phyloP scores from a whole-genome alignment of 37 sponge, comb jelly and placozoan genomes.

The Lycopodina hypogea region DNA sequence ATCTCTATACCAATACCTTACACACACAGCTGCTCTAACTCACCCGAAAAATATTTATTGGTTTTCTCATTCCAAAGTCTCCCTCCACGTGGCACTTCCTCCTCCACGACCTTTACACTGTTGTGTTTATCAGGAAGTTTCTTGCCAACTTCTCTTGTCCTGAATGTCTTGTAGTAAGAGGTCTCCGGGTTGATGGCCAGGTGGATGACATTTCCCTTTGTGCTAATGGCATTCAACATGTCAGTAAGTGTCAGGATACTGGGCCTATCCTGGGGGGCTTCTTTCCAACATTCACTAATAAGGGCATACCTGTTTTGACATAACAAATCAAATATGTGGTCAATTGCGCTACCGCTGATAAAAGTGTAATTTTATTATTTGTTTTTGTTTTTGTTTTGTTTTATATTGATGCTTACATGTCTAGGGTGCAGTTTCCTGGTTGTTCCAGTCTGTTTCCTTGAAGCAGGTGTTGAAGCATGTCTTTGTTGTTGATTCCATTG shows the following conservation, averaged over 20 bases:
- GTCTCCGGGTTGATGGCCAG: not conserved
- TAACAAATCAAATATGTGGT: too few species aligned
- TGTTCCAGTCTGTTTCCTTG: slow-evolving; percentile 29
- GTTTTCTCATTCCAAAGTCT: not conserved
- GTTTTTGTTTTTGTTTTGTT: too few species aligned
- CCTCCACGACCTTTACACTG: not conserved
- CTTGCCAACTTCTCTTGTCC: not conserved
- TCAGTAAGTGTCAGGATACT: slow-evolving; percentile 35
- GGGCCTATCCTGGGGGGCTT: slow-evolving; percentile 29
- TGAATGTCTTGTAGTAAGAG: not conserved
- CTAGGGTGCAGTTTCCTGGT: slow-evolving; percentile 53
- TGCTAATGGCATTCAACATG: not conserved
- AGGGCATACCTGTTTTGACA: slow-evolving; percentile 55
- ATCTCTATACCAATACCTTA: too few species aligned
- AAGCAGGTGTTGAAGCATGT: slow-evolving; percentile 20
- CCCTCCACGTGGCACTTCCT: not conserved
- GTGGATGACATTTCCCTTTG: not conserved
- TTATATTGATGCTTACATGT: slow-evolving; percentile 33
- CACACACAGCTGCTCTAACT: not conserved
- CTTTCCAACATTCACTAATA: slow-evolving; percentile 63
- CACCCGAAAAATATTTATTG: not conserved
- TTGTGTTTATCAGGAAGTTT: not conserved
- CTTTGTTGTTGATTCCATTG: slow-evolving; percentile 39
- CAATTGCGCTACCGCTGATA: too few species aligned
- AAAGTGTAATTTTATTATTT: too few species aligned